A percentile compares a stretch with the other conserved stretches of the same genome.
These are phyloP conservation scores for Drosophila aldrichi DNA, from an alignment of 2,888 invertebrate species.

Conservation along the genomic window DNA sequence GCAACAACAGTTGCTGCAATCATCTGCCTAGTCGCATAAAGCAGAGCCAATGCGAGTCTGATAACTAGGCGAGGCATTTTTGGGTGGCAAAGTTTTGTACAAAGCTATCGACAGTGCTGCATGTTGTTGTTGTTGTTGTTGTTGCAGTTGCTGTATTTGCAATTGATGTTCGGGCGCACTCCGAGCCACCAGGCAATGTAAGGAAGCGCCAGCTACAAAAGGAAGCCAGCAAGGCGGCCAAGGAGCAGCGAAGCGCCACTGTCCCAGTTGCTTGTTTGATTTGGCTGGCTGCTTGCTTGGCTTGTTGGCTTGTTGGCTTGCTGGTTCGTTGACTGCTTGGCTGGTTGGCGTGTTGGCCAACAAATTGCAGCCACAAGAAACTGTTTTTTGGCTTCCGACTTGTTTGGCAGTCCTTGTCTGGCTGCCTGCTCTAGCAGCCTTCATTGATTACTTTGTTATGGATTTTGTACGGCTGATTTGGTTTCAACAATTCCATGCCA, in stretches of 20 bases:
- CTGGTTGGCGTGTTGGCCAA: slow-evolving; percentile 71
- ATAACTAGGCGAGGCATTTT: slow-evolving; percentile 50
- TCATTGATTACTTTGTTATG: slow-evolving; percentile 81
- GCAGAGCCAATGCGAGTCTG: slow-evolving; percentile 56
- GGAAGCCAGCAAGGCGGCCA: slow-evolving; percentile 48
- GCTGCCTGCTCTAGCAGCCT: slow-evolving; percentile 37
- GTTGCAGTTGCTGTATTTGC: slow-evolving; percentile 41
- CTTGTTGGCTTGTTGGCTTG: slow-evolving; percentile 55
- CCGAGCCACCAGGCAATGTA: slow-evolving; percentile 1
- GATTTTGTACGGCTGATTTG: slow-evolving; percentile 71
- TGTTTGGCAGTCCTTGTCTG: slow-evolving; percentile 46
- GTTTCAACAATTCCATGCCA: slow-evolving; percentile 44
- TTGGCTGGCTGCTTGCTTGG: slow-evolving; percentile 50
- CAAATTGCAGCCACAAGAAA: slow-evolving; percentile 78
- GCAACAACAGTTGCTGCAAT: slow-evolving; percentile 45
- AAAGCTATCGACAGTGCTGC: slow-evolving; percentile 54
- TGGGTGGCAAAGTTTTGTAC: slow-evolving; percentile 51
- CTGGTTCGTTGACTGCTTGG: slow-evolving; percentile 33
- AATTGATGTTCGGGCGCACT: slow-evolving; percentile 35
- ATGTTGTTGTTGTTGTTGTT: slow-evolving; percentile 30
- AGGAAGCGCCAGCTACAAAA: slow-evolving; percentile 38
- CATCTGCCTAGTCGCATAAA: slow-evolving; percentile 53
- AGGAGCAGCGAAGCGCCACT: slow-evolving; percentile 36
- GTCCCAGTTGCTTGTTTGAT: slow-evolving; percentile 66
- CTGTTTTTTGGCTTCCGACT: slow-evolving; percentile 60